These are phyloP conservation scores for Hypomesus transpacificus DNA, from an alignment of 2,113 vertebrate species.

Conservation along the genomic window DNA sequence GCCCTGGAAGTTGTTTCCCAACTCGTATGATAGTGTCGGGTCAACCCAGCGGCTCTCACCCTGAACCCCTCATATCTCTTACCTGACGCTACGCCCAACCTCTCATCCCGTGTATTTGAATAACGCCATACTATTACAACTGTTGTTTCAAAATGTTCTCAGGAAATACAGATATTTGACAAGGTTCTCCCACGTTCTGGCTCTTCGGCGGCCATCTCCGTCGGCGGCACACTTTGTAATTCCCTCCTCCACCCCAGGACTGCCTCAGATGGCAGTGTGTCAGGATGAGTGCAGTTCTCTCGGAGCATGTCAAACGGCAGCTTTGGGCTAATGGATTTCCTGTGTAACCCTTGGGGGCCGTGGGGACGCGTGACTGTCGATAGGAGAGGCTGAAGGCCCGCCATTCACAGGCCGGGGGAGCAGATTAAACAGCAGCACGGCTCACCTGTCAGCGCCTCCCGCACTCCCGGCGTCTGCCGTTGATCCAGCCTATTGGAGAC, in stretches of 20 bases:
- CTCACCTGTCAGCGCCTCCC: conserved; percentile 59
- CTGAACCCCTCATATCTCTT: not conserved
- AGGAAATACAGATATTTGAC: not conserved
- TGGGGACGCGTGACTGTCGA: conserved; percentile 57
- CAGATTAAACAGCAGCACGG: conserved; percentile 40
- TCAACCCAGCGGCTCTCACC: not conserved
- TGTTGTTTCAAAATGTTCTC: conserved; percentile 1
- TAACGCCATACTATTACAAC: not conserved
- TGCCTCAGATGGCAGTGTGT: conserved; percentile 34
- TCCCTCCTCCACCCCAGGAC: conserved; percentile 18
- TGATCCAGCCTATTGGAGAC: conserved; percentile 65
- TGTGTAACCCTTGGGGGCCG: conserved; percentile 39
- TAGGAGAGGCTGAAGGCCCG: conserved; percentile 58
- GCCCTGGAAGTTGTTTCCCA: conserved; percentile 25
- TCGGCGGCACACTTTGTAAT: conserved; percentile 16
- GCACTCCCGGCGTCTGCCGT: conserved; percentile 53
- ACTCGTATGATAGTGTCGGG: not conserved
- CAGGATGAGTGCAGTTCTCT: conserved; percentile 54
- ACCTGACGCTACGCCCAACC: not conserved
- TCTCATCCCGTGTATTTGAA: not conserved
- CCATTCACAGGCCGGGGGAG: conserved; percentile 48
- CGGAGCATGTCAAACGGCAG: conserved; percentile 55
- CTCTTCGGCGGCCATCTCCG: not conserved
- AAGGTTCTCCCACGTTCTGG: not conserved
- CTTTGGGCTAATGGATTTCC: conserved; percentile 61